These are phyloP conservation scores for Pteronotus mesoamericanus DNA, from an alignment of 2,797 vertebrate genomes.

Conservation along the genomic window DNA sequence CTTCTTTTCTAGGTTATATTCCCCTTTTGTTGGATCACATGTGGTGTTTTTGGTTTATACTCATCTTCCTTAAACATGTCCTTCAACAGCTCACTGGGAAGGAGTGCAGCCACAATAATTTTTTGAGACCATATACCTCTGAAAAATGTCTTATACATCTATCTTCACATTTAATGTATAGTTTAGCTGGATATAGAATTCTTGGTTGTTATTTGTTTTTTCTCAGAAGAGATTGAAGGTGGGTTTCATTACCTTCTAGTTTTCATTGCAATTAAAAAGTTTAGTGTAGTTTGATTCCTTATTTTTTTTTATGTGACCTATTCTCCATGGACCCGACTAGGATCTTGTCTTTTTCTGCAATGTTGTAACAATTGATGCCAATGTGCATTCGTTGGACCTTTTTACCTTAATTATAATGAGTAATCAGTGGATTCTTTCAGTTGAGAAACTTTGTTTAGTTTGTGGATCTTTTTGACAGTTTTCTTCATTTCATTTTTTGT, in stretches of 20 bases:
- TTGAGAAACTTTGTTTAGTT: background rate
- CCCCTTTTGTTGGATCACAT: background rate
- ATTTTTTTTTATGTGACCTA: background rate
- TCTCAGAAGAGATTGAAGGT: background rate
- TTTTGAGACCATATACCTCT: background rate
- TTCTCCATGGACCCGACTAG: background rate
- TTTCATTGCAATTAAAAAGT: slow-evolving; percentile 10
- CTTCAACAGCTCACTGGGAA: background rate
- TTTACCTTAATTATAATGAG: background rate
- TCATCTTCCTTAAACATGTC: background rate
- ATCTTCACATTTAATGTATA: background rate
- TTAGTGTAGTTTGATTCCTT: background rate
- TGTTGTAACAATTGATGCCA: background rate
- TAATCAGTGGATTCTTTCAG: background rate
- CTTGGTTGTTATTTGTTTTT: background rate
- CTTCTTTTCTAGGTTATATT: background rate
- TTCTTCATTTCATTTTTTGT: background rate
- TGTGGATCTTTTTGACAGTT: background rate
- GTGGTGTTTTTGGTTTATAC: background rate
- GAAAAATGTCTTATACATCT: background rate
- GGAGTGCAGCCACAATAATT: background rate
- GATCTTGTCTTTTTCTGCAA: background rate
- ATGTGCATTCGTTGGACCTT: background rate
- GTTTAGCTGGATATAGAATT: background rate
- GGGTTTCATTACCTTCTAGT: background rate